Base-by-base conservation (phyloP, 2,113 vertebrate genomes). In the Alligator mississippiensis region DNA sequence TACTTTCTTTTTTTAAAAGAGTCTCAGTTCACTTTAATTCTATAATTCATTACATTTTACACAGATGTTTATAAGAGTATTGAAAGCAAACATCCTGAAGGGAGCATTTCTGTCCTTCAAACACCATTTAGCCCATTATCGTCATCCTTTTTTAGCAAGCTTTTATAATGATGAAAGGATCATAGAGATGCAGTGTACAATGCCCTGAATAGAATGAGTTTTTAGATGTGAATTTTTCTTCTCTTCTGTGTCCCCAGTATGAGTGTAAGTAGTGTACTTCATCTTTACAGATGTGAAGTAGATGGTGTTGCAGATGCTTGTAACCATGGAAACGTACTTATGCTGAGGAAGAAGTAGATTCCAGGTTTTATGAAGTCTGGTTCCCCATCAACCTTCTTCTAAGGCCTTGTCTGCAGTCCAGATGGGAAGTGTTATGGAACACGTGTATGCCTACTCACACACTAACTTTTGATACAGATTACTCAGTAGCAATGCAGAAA, bases 381-480 rank as follows among this genome's bases (percentile, higher is more conserved):
- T 90, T 83, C 83, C 85, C 38, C 34, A 38, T 22, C 14, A 11
- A 47, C 64, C 8, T 25, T 38, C 9, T 59, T 8, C 77, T 62
- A 70, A 77, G 64, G 17, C 19, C 78, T 2, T 11, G 19, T 58
- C 6, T 22, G n/a, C 47, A 58, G 2, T 34, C 7, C 10, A 38
- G 59, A 38, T 64, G 22, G 21, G 17, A 81, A 75, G 27, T 0
- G 0, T 58, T 7, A 4, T 75, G 58, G 24, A 68, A 18, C 25
- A 7, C 16, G 18, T 0, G 38, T 54, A 21, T 63, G 19, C 47
- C 47, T 34, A 24, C 58, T 80, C 21, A 38, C 81, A 30, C 76
- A 16, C 54, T 77, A 87, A 4, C 61, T 16, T 47, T 89, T 82
- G 16, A 10, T 54, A n/a, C 59, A 28, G 5, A 55, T 89, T 66